phyloP scores from a whole-genome alignment of 2,888 invertebrate species.

The Parthenolecanium corni region DNA sequence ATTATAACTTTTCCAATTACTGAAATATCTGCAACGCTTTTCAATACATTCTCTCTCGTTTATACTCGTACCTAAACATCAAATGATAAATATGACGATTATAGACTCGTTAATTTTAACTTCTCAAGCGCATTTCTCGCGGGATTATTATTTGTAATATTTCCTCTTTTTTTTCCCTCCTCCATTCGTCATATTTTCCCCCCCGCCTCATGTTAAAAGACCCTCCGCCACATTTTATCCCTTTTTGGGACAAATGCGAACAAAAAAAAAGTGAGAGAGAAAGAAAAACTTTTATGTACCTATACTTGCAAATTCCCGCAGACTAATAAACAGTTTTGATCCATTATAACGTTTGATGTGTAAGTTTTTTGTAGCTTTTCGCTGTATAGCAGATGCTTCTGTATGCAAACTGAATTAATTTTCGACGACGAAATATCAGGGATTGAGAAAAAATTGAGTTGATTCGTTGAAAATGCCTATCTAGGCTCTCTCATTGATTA shows the following conservation, averaged over 20 bases:
- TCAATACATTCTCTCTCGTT: conserved; percentile 6
- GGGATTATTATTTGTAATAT: background rate
- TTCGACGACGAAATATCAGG: too few relatives aligned
- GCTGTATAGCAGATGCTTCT: too few relatives aligned
- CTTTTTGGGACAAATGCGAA: background rate
- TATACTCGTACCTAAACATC: conserved; percentile 5
- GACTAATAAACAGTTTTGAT: too few relatives aligned
- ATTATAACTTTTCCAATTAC: conserved; percentile 27
- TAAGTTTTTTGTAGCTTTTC: too few relatives aligned
- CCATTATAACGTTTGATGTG: too few relatives aligned
- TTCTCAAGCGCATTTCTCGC: conserved; percentile 12
- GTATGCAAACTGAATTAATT: too few relatives aligned
- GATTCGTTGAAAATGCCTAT: too few relatives aligned
- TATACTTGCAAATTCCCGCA: too few relatives aligned
- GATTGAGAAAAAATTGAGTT: too few relatives aligned
- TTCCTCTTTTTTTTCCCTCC: background rate
- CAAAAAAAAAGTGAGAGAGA: too few relatives aligned
- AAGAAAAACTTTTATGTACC: too few relatives aligned
- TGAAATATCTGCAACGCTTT: conserved; percentile 26
- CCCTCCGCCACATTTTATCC: background rate
- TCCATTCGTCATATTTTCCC: background rate
- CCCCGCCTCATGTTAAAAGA: background rate
- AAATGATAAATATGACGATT: conserved; percentile 25
- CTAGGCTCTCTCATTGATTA: too few relatives aligned
- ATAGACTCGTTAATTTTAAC: conserved; percentile 26